Conservation (phyloP, 2,113 vertebrate species). For the Rhinoptilus africanus region DNA sequence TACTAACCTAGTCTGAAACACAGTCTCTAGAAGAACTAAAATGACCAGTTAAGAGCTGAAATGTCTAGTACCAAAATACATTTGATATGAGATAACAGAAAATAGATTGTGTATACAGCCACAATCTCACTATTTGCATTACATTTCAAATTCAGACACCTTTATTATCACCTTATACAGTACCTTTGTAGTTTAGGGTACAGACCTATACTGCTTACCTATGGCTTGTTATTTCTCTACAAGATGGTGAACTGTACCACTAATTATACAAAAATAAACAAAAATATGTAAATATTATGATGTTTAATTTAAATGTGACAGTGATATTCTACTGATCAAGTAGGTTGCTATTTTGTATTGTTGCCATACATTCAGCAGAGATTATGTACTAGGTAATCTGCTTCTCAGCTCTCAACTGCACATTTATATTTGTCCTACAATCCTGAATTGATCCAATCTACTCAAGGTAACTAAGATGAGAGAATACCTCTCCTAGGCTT, state of each 20-base stretch:
- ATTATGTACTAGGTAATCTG: not conserved
- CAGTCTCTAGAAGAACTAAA: not conserved
- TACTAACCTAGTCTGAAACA: not conserved
- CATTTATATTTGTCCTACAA: not conserved
- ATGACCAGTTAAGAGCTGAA: not conserved
- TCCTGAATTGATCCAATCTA: not conserved
- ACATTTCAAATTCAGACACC: not conserved
- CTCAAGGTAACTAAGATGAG: not conserved
- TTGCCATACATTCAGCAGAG: not conserved
- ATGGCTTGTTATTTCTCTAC: not conserved
- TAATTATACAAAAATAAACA: not conserved
- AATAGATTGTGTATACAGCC: not conserved
- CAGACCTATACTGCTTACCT: not conserved
- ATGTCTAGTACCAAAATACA: not conserved
- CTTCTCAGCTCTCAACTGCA: not conserved
- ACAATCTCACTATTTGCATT: not conserved
- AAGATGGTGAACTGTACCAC: not conserved
- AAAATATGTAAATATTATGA: not conserved
- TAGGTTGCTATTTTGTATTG: not conserved
- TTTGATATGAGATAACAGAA: not conserved
- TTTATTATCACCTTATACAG: not conserved
- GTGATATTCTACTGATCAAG: not conserved
- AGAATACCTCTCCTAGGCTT: not conserved
- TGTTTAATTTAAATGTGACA: not conserved
- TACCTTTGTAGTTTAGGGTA: not conserved